A percentile compares a stretch with the other conserved stretches of the same genome.
Conservation (phyloP, 2,888 invertebrate genomes). For the Stratiomys singularior region DNA sequence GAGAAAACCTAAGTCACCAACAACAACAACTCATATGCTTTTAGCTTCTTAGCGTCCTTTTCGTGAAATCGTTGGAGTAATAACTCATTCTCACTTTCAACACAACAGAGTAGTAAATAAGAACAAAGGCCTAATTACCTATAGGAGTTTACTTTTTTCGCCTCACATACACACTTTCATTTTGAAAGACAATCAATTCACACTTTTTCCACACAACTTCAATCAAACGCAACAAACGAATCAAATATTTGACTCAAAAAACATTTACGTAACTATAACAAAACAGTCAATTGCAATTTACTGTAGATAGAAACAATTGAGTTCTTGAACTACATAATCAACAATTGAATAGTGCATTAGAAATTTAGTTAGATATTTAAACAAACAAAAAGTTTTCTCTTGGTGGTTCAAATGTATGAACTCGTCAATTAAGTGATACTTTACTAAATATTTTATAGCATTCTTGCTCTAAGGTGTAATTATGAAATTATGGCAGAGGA, state of each 20-base stretch:
- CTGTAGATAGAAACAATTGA: neutral
- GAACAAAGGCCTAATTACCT: neutral
- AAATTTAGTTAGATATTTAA: neutral
- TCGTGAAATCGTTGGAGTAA: too few species aligned
- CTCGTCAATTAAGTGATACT: slow-evolving; percentile 43
- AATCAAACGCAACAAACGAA: slow-evolving; percentile 4
- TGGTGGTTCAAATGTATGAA: neutral
- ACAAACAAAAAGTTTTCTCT: neutral
- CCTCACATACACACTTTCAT: neutral
- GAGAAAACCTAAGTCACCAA: too few species aligned
- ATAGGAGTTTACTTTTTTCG: neutral
- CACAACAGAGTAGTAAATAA: too few species aligned
- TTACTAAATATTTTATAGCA: slow-evolving; percentile 6
- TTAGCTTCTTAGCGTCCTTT: too few species aligned
- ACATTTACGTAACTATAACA: neutral
- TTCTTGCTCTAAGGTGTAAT: neutral
- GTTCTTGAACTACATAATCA: neutral
- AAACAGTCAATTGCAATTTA: slow-evolving; percentile 10
- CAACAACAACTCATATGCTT: too few species aligned
- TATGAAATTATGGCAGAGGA: neutral
- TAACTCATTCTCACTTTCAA: too few species aligned
- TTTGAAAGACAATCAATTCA: neutral
- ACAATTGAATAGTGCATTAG: neutral
- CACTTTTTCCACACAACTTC: neutral
- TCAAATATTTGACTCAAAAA: neutral